These are phyloP conservation scores for Drosophila neonasuta DNA, from an alignment of 2,888 invertebrate species.

Conservation along the genomic window DNA sequence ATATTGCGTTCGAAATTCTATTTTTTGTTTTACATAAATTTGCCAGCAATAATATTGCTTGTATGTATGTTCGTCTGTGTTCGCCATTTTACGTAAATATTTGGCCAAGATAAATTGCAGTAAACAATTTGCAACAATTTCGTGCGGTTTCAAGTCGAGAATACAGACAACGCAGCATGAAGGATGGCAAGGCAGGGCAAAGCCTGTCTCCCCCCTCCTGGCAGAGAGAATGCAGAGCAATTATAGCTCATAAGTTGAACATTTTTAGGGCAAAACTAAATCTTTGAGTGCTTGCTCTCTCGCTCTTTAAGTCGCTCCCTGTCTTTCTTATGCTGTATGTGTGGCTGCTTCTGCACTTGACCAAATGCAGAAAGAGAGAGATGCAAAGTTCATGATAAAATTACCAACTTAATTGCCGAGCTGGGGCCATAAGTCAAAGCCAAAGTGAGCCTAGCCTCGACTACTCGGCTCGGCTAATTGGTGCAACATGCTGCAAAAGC, in stretches of 20 bases:
- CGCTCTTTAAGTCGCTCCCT: conserved; percentile 1
- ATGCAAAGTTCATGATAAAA: conserved; percentile 76
- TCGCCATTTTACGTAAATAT: conserved; percentile 57
- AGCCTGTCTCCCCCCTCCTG: background rate
- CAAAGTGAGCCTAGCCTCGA: conserved; percentile 25
- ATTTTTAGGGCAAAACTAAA: conserved; percentile 53
- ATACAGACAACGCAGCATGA: background rate
- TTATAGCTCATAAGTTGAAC: conserved; percentile 67
- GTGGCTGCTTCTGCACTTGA: conserved; percentile 53
- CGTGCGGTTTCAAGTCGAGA: conserved; percentile 31
- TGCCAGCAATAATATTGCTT: conserved; percentile 57
- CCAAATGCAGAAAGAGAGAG: conserved; percentile 44
- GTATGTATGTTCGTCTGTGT: conserved; percentile 13
- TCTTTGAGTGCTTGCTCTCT: conserved; percentile 16
- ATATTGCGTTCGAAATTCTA: conserved; percentile 34
- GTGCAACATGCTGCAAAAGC: conserved; percentile 45
- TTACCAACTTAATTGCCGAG: conserved; percentile 71
- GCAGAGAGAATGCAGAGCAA: conserved; percentile 50
- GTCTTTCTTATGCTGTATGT: conserved; percentile 4
- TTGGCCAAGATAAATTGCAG: conserved; percentile 73
- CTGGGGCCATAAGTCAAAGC: conserved; percentile 59
- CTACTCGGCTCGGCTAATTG: conserved; percentile 51
- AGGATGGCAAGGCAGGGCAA: background rate
- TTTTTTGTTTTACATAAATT: conserved; percentile 52
- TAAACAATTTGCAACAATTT: conserved; percentile 73